Evolutionary conservation across 2,888 invertebrate species (phyloP), one percentile per base, ranked within the genome.

Genomic region (Agrotis segetum): DNA sequence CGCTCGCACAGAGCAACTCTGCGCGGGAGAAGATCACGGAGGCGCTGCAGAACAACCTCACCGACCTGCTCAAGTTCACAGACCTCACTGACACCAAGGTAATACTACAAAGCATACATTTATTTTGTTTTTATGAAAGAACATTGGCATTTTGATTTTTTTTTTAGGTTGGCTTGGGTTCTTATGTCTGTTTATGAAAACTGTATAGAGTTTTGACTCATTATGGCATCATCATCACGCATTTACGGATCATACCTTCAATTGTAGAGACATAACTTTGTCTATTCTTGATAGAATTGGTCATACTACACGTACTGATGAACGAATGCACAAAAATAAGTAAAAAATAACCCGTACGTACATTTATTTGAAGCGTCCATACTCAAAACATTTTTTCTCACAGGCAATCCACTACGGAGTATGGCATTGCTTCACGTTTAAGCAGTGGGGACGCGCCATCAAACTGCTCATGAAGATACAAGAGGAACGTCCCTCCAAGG

Each of bases 391-490:
- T 0, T 29, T 9, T 55, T 29, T n/a, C 34, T 1, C 14, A 5
- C n/a, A 98, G 98, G 97, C 97, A 60, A 96, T 98, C 59, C 97
- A 97, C 88, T 98, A 99, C 90, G 97, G 97, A 17, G 94, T 98
- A 53, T 98, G 98, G 97, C 98, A 99, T 91, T 98, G 98, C 58
- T 97, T 98, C 87, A 97, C 97, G 0, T 96, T 98, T 87, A 96
- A 97, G 77, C 98, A 99, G 67, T 98, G 98, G 94, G 99, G 99
- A 0, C 97, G 98, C 77, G 97, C 98, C 79, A 92, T 98, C 79
- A 98, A 98, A 91, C 96, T 98, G 77, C 94, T 99, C 29, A 91
- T 95, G 77, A 98, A 98, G 92, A 96, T 98, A 78, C 97, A 97
- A 76, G 99, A 99, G 84, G 99, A 99, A 52, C 98, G 98, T 83